Conservation (phyloP, 2,888 invertebrate species). For the Acrobasis consociella region DNA sequence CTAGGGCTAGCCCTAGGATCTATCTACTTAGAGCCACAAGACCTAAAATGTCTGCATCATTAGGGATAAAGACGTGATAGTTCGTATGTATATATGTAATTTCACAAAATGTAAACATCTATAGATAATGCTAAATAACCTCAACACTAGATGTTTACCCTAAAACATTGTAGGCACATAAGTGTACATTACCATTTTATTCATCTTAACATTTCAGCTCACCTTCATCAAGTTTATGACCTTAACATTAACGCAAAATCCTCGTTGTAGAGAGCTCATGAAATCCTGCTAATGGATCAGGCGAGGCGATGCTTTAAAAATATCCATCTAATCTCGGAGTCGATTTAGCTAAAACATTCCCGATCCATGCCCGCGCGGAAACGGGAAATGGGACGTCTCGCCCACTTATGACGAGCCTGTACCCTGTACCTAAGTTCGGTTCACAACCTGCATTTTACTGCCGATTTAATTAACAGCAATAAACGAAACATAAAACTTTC, state of each 20-base stretch:
- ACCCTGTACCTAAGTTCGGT: slow-evolving; percentile 32
- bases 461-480: slow-evolving; percentile 18
- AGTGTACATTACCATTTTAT: slow-evolving; percentile 27
- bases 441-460: slow-evolving; percentile 16
- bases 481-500: slow-evolving; percentile 20
- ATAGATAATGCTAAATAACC: background rate
- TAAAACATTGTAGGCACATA: slow-evolving; percentile 11
- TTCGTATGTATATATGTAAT: too few relatives aligned
- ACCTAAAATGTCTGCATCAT: too few relatives aligned
- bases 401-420: slow-evolving; percentile 53
- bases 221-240: slow-evolving; percentile 42
- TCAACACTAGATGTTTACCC: background rate
- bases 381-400: slow-evolving; percentile 63
- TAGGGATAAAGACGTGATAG: too few relatives aligned
- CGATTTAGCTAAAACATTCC: slow-evolving; percentile 71
- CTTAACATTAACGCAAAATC: slow-evolving; percentile 56
- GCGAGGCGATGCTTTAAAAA: slow-evolving; percentile 71
- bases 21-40: too few relatives aligned
- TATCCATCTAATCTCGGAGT: slow-evolving; percentile 69
- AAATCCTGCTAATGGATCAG: slow-evolving; percentile 73
- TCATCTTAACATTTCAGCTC: slow-evolving; percentile 34
- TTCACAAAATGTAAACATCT: too few relatives aligned
- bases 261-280: slow-evolving; percentile 57
- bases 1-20: too few relatives aligned
- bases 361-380: slow-evolving; percentile 58